Percentiles rank a stretch among this genome's conserved stretches.
phyloP scores from a whole-genome alignment of 2,888 invertebrate genomes.

The Scaptomyza parva region DNA sequence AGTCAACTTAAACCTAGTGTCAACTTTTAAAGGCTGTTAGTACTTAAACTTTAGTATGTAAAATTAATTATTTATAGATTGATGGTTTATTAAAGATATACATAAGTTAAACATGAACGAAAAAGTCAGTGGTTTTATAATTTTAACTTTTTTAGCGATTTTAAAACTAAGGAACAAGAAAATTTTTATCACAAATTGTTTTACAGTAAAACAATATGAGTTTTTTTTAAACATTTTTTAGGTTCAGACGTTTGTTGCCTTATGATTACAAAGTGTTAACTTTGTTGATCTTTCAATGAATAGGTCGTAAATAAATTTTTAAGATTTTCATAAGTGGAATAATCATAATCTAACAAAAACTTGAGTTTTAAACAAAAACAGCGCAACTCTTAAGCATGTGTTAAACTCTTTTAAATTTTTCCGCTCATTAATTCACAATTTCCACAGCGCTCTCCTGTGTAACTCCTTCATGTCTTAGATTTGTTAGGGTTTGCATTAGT shows the following conservation, averaged over 20 bases:
- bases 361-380: neutral
- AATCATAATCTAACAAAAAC: too few relatives aligned
- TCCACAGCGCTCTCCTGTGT: slow-evolving; percentile 10
- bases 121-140: neutral
- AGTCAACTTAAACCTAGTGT: slow-evolving; percentile 60
- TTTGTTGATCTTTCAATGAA: too few relatives aligned
- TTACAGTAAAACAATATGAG: too few relatives aligned
- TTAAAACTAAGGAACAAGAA: too few relatives aligned
- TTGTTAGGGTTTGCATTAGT: neutral
- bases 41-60: slow-evolving; percentile 18
- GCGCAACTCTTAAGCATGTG: neutral
- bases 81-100: slow-evolving; percentile 1
- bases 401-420: neutral
- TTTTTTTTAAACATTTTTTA: too few relatives aligned
- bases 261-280: too few relatives aligned
- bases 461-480: slow-evolving; percentile 2
- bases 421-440: slow-evolving; percentile 48
- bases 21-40: slow-evolving; percentile 75
- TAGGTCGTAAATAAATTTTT: too few relatives aligned
- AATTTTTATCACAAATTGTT: too few relatives aligned
- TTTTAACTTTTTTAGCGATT: neutral
- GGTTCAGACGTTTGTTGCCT: too few relatives aligned
- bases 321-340: too few relatives aligned
- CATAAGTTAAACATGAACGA: neutral
- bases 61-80: slow-evolving; percentile 17